Evolutionary conservation across 2,113 vertebrate genomes (phyloP).

Genomic region (Willisornis vidua): DNA sequence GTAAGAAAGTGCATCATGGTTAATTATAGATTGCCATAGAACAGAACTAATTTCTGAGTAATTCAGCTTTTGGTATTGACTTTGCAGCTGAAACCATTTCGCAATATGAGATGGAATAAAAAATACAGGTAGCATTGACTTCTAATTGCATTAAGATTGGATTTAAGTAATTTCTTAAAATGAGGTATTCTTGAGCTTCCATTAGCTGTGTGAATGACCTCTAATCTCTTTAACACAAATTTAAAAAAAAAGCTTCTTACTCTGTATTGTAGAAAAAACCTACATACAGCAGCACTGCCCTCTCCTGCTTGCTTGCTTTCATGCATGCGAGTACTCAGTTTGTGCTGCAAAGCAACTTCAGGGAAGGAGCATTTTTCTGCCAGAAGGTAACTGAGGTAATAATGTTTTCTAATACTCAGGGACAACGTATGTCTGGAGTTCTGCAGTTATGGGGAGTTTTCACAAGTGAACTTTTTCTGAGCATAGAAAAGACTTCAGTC

Average conservation of each 20-base stretch:
- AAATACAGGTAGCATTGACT: not conserved
- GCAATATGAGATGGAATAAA: not conserved
- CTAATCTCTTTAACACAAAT: not conserved
- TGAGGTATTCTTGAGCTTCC: not conserved
- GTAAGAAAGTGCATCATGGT: not conserved
- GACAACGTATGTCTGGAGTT: not conserved
- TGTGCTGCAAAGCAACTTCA: not conserved
- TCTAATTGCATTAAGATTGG: not conserved
- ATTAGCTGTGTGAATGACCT: not conserved
- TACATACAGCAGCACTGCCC: slow-evolving; percentile 45
- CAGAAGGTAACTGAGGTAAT: not conserved
- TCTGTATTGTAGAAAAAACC: not conserved
- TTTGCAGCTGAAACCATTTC: not conserved
- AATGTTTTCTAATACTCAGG: not conserved
- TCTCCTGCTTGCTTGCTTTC: slow-evolving; percentile 12
- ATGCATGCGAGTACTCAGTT: not conserved
- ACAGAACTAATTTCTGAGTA: not conserved
- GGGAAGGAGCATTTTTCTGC: not conserved
- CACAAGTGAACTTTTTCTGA: not conserved
- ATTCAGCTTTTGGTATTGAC: not conserved
- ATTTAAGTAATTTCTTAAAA: not conserved
- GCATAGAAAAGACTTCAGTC: not conserved
- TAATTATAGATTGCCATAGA: not conserved
- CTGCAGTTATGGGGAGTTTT: not conserved
- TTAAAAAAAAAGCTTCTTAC: not conserved